Base-by-base conservation (phyloP, 1,140 invertebrate species). In the Drosophila busckii region DNA sequence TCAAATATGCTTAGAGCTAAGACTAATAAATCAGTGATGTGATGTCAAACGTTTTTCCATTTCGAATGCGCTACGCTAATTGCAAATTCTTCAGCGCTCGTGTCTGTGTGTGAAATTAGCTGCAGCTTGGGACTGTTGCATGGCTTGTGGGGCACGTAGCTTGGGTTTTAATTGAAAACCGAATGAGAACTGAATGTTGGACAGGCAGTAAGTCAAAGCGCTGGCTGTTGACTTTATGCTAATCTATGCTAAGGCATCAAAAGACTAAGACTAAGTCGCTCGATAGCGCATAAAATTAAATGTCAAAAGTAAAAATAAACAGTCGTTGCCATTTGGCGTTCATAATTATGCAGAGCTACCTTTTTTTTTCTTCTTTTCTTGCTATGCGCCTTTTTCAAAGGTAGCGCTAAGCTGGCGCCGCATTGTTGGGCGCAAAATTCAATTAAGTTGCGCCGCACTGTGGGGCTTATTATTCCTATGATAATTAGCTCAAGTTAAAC, bases 161-260 rank as follows among this genome's bases (percentile, higher is more conserved):
- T 28, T 9, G 26, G 23, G 37, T 82, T 82, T 80, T 80, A 80
- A 80, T 80, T 80, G 73, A 82, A 80, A 80, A 73, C 64, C 69
- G 17, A 78, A 80, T 69, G 64, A 50, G 45, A 46, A 34, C 31
- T 55, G 46, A 34, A 34, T 29, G 19, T 25, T n/a, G 22, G 20
- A 20, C 23, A 10, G 19, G 32, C 12, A 25, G 38, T 13, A 41
- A 42, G 38, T 8, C 16, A 26, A 41, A 26, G 22, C 7, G 32
- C 23, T 20, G 50, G 7, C 28, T 61, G 73, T 63, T 80, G 73
- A 80, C 69, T 80, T 69, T 65, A 80, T 80, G 73, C 73, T 80
- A 80, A 80, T 80, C 73, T 70, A 52, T 82, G 69, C 59, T 32
- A 22, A 46, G 23, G 75, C 32, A 61, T 63, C 73, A 68, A 69